These are phyloP conservation scores for Lacerta viridis DNA, from an alignment of 2,797 vertebrate species.

Conservation along the genomic window DNA sequence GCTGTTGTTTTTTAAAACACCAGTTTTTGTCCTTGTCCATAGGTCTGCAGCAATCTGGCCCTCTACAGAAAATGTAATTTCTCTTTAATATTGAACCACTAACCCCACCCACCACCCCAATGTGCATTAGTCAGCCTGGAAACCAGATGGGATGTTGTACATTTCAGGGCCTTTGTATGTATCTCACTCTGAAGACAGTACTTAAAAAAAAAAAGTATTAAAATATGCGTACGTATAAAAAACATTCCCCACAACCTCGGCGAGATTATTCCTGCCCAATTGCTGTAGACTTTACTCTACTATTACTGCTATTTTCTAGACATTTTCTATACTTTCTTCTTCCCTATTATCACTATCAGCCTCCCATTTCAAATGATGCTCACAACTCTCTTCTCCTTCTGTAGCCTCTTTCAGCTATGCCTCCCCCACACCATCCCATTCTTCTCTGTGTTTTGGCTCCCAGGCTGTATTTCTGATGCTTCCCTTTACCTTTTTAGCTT, in stretches of 20 bases:
- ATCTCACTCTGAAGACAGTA: neutral
- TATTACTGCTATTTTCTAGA: neutral
- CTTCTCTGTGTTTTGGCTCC: slow-evolving; percentile 14
- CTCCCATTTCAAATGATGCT: slow-evolving; percentile 19
- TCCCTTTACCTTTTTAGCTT: slow-evolving; percentile 9
- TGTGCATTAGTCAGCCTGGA: neutral
- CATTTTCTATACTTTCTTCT: slow-evolving; percentile 6
- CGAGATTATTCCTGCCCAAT: neutral
- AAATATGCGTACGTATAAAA: neutral
- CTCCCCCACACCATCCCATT: too few relatives aligned
- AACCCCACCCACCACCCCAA: neutral
- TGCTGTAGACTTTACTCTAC: neutral
- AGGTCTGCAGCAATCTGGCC: neutral
- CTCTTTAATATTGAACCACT: neutral
- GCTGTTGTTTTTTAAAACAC: too few relatives aligned
- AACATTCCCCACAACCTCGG: neutral
- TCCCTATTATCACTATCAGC: neutral
- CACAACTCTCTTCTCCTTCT: neutral
- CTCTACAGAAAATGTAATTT: neutral
- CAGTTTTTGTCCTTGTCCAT: neutral
- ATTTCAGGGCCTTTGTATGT: neutral
- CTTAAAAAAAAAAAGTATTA: neutral
- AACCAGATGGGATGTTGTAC: neutral
- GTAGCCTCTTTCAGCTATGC: neutral
- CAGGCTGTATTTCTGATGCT: slow-evolving; percentile 10